Conservation (phyloP, 2,797 vertebrate species). For the Rallus crepitans region DNA sequence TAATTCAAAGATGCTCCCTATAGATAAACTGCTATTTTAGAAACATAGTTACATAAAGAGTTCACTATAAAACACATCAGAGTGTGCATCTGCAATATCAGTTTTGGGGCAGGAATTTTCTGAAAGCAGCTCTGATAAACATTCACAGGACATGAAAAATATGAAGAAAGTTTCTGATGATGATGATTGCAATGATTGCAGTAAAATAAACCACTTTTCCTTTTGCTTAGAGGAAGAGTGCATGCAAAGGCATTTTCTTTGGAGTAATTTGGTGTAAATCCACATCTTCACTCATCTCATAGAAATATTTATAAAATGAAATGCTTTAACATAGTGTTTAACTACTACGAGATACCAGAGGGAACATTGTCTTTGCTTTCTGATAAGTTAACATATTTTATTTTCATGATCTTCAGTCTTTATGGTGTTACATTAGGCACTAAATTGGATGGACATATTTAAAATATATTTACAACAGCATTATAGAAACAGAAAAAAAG, state of each 20-base stretch:
- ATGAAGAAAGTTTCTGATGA: not conserved
- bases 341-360: not conserved
- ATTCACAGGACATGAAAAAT: not conserved
- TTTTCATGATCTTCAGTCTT: not conserved
- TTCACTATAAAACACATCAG: not conserved
- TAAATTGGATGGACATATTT: not conserved
- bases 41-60: not conserved
- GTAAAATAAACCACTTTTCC: not conserved
- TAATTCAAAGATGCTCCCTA: not conserved
- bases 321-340: not conserved
- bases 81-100: not conserved
- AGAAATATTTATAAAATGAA: not conserved
- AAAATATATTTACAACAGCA: not conserved
- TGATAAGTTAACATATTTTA: not conserved
- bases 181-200: not conserved
- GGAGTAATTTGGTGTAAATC: not conserved
- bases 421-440: not conserved
- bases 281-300: not conserved
- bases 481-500: not conserved
- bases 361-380: not conserved
- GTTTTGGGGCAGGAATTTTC: not conserved
- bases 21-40: not conserved
- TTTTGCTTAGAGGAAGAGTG: not conserved
- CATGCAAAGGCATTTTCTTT: not conserved
- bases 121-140: not conserved